phyloP scores from a whole-genome alignment of 2,113 vertebrate genomes.

The Australoheros scitulus region DNA sequence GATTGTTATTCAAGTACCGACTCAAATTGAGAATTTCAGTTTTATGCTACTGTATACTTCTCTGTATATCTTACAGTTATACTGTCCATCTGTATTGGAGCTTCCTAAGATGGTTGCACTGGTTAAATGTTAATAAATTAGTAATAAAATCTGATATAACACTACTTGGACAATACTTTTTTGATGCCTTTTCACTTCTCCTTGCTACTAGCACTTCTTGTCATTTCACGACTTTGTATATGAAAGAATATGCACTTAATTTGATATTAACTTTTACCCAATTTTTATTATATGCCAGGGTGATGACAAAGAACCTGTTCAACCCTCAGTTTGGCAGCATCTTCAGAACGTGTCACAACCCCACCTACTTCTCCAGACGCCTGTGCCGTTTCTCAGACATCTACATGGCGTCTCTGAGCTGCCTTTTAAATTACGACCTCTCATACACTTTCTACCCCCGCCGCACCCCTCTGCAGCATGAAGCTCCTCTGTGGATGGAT shows the following conservation, averaged over 20 bases:
- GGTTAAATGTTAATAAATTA: not conserved
- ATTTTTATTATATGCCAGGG: slow-evolving; percentile 60
- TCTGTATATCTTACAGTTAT: not conserved
- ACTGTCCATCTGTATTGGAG: not conserved
- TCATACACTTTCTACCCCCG: slow-evolving; percentile 84
- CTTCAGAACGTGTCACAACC: slow-evolving; percentile 86
- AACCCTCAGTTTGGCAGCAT: slow-evolving; percentile 87
- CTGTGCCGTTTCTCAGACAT: slow-evolving; percentile 86
- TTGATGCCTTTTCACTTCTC: not conserved
- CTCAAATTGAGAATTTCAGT: not conserved
- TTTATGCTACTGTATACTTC: not conserved
- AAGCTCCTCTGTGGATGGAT: slow-evolving; percentile 88
- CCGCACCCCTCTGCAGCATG: slow-evolving; percentile 85
- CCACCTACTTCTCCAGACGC: slow-evolving; percentile 86
- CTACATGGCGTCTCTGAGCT: slow-evolving; percentile 86
- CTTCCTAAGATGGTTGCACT: not conserved
- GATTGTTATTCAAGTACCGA: not conserved
- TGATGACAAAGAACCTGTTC: slow-evolving; percentile 84
- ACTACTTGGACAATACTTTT: fast-evolving
- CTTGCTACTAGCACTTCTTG: not conserved
- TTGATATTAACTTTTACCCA: not conserved
- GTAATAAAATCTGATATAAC: not conserved
- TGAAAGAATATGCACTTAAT: not conserved
- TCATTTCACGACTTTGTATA: not conserved
- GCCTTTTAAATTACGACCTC: slow-evolving; percentile 84